Evolutionary conservation across 2,113 vertebrate genomes (phyloP).

Genomic region (Cyprinodon variegatus): DNA sequence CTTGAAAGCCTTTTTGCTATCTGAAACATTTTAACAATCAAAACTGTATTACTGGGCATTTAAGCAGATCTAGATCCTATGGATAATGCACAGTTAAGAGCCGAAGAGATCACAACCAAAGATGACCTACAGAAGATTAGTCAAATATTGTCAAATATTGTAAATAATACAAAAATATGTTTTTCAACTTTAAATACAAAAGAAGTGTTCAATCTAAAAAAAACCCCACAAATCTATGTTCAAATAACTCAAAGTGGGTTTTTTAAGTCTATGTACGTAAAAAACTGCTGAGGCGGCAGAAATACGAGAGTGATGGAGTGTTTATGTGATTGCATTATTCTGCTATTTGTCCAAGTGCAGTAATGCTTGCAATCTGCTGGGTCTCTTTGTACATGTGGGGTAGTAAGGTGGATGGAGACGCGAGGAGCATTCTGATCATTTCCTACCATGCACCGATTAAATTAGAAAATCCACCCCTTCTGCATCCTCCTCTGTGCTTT

Average conservation of each 20-base stretch:
- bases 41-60: too few relatives aligned
- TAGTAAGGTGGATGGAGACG: not conserved
- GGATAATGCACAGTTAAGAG: too few relatives aligned
- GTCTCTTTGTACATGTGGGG: conserved; percentile 22
- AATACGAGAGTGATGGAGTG: conserved; percentile 37
- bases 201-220: too few relatives aligned
- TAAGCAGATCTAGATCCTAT: too few relatives aligned
- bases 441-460: conserved; percentile 51
- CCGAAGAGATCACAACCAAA: too few relatives aligned
- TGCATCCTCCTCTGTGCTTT: conserved; percentile 26
- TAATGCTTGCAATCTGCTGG: conserved; percentile 8
- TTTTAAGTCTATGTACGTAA: not conserved
- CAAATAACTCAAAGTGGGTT: not conserved
- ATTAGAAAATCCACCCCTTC: conserved; percentile 43
- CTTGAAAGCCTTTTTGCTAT: too few relatives aligned
- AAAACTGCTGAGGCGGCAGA: conserved; percentile 13
- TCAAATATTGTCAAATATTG: too few relatives aligned
- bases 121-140: too few relatives aligned
- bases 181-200: too few relatives aligned
- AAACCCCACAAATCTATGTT: too few relatives aligned
- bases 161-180: too few relatives aligned
- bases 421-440: conserved; percentile 50
- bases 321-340: conserved; percentile 46
- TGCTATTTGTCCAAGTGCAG: conserved; percentile 34
- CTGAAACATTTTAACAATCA: too few relatives aligned